Conservation (phyloP, 2,113 vertebrate species). For the Rostratula benghalensis region DNA sequence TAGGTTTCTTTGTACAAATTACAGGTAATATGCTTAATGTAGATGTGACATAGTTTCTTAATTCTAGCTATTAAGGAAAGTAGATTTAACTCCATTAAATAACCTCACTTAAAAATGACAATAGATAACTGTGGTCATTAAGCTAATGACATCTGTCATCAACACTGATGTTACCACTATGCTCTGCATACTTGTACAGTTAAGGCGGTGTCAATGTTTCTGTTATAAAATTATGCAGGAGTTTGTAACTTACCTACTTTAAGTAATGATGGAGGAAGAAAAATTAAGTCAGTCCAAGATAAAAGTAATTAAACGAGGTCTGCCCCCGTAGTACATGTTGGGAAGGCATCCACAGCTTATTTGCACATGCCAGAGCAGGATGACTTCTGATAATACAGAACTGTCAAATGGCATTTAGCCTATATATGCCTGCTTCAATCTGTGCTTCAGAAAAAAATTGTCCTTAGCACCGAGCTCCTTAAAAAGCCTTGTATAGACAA, state of each 20-base stretch:
- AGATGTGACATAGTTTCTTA: slow-evolving; percentile 64
- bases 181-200: neutral
- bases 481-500: neutral
- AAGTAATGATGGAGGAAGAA: neutral
- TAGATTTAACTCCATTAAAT: slow-evolving; percentile 51
- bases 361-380: neutral
- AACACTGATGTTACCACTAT: neutral
- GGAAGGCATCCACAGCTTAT: neutral
- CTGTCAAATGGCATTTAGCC: neutral
- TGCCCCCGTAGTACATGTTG: neutral
- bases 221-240: neutral
- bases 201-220: neutral
- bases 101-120: slow-evolving; percentile 41
- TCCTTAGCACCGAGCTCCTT: neutral
- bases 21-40: slow-evolving; percentile 55
- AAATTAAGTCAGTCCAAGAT: neutral
- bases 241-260: neutral
- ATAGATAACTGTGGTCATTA: slow-evolving; percentile 55
- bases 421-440: neutral
- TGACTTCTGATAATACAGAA: neutral
- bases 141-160: slow-evolving; percentile 62
- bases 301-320: neutral
- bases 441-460: neutral
- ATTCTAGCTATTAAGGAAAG: slow-evolving; percentile 62
- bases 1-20: slow-evolving; percentile 55